Base-by-base conservation (phyloP, 2,113 vertebrate species). In the Synodontis membranacea region DNA sequence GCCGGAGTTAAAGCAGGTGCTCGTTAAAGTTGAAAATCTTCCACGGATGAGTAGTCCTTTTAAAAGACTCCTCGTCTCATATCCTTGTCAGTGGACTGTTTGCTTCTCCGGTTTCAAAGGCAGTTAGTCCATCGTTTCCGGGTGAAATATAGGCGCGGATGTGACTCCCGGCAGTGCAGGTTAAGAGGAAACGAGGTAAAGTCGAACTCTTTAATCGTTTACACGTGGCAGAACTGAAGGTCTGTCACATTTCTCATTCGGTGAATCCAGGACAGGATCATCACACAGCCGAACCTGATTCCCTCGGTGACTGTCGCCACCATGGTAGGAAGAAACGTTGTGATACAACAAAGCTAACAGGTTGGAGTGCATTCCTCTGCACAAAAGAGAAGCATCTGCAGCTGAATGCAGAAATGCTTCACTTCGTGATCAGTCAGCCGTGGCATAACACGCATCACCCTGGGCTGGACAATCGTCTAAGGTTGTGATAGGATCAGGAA, bases 301-400 rank as follows among this genome's bases (percentile, higher is more conserved):
- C 60, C 21, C 56, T 70, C n/a, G n/a, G n/a, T n/a, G 42, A 50
- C 88, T 14, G 44, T 25, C 21, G 58, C 64, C 64, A 48, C 48
- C 4, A 52, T 70, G 58, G 44, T 42, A 28, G 3, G 23, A 28
- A 28, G 37, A 82, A 58, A 62, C 8, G 12, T n/a, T 46, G 5
- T 19, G 28, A n/a, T 86, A 80, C 82, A 89, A 86, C 50, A 31
- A 37, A 72, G 78, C 58, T 2, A 74, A 83, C 90, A 68, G 84
- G 90, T 86, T 83, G 68, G 90, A 80, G 82, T 42, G 64, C 88
- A 90, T 90, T 90, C 86, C 90, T 42, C 25, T 21, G 64, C n/a
- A 75, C 23, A 39, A 52, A 66, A 31, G 19, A 79, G n/a, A 11
- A 54, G n/a, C 1, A 31, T 19, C 15, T 15, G 14, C 0, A 25